phyloP scores from a whole-genome alignment of 2,888 invertebrate species.

The Luperina testacea region DNA sequence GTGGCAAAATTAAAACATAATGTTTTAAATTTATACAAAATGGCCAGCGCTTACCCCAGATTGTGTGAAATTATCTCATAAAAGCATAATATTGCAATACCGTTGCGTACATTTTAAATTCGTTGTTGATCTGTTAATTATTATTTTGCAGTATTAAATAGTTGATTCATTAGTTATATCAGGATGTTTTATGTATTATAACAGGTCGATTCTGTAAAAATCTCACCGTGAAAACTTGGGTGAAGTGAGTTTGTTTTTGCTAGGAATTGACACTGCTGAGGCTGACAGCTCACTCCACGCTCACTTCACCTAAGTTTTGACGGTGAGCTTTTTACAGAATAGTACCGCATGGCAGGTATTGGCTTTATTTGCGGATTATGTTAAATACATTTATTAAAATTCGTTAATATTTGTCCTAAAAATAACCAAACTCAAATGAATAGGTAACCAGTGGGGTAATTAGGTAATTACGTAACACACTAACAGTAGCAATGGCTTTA shows the following conservation, averaged over 20 bases:
- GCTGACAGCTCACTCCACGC: too few relatives aligned
- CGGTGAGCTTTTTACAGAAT: too few relatives aligned
- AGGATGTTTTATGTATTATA: too few relatives aligned
- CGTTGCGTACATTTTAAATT: constrained; percentile 25
- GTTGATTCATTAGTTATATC: background rate
- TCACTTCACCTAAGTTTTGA: too few relatives aligned
- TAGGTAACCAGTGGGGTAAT: background rate
- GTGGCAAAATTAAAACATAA: background rate
- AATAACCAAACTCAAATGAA: background rate
- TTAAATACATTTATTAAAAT: background rate
- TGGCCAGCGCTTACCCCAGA: background rate
- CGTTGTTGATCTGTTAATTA: constrained; percentile 27
- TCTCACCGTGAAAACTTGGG: too few relatives aligned
- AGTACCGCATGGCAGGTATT: too few relatives aligned
- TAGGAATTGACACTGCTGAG: too few relatives aligned
- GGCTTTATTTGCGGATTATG: too few relatives aligned
- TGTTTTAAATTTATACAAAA: constrained; percentile 5
- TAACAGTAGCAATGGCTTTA: background rate
- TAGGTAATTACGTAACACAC: background rate
- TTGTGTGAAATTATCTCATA: constrained; percentile 6
- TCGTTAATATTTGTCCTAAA: background rate
- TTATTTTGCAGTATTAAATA: background rate
- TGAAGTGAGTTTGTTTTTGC: too few relatives aligned
- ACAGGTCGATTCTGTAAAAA: too few relatives aligned
- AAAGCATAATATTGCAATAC: constrained; percentile 7